Evolutionary conservation across 1,140 invertebrate genomes (phyloP), one percentile per base, ranked within the genome.

Genomic region (Nixonia krombeini): DNA sequence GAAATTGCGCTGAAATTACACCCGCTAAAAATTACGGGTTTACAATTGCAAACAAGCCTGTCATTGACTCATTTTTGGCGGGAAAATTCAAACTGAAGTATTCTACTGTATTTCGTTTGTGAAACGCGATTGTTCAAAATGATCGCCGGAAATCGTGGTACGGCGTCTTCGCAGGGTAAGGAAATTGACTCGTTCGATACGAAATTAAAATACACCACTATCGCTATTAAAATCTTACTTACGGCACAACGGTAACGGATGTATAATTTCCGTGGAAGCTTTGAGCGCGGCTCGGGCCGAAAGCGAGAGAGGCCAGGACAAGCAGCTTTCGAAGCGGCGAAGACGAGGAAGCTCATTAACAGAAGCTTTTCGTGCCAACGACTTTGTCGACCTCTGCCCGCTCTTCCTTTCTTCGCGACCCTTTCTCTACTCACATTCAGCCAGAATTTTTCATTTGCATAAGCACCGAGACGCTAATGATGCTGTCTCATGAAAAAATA

Each of bases 341-440:
- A 79, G 79, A 78, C 80, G 81, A 85, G 81, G 77, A 83, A 85
- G 82, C 83, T 85, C 82, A 84, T 85, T 84, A 85, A 80, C 79
- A 72, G 69, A 74, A 80, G 80, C 80, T 83, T 84, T 83, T 76
- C 78, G 73, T 73, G 75, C 67, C 72, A 58, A 73, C 58, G 58
- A 56, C 49, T 68, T 67, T 66, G 44, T 42, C 41, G 41, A 35
- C 29, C 26, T 44, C 41, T 41, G 16, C 41, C 10, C 21, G 9
- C 10, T 42, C 51, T 53, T 47, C 38, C 46, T 59, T 59, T 5
- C 44, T 29, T 51, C 10, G 9, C 10, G 15, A 26, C 35, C 31
- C 35, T 52, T 16, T 9, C 23, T 35, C 4, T 10, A 17, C 18
- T 37, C 13, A 1, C 29, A 7, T 29, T 42, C 3, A 29, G 33